Base-by-base conservation (phyloP, 2,888 invertebrate genomes). In the Julus scandinavius region DNA sequence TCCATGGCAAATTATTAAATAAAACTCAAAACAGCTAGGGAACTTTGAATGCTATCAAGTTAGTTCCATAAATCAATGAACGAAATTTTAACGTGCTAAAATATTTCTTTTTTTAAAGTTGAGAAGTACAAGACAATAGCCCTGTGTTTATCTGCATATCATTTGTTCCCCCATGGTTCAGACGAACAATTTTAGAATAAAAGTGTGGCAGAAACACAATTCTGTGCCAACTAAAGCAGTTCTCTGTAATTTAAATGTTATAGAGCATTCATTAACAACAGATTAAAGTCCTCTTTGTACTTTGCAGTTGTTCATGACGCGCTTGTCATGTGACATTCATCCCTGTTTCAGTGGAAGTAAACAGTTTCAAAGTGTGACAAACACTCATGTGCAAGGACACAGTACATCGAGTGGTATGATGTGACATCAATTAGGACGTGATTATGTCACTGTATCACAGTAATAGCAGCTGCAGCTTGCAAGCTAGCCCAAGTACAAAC, bases 381-480 rank as follows among this genome's bases (percentile, higher is more conserved):
- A 80, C 80, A 80, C 80, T 13, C 80, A 15, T 80, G 80, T 80
- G 80, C 38, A 80, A 80, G 38, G 80, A 80, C 80, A 11, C 80
- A 80, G 38, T 80, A 80, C 38, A 38, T 29, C 13, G 38, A 80
- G 80, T 80, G 80, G 29, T 38, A 80, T 80, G 38, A 80, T 80
- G 38, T 7, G 80, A 80, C 80, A 80, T 80, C 72, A 11, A 72
- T 20, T 20, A 72, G 6, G 63, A 29, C 0, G 20, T 20, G 63
- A 29, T 38, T 11, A 80, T 13, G 38, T 20, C 72, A 80, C 9
- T 38, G 80, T 38, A 80, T 13, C 80, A 45, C 0, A 45, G 45
- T 7, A 7, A 45, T 7, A 80, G 9, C 7, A 80, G 9, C 9
- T 72, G 29, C 38, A 80, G 38, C 1, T 38, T 80, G 5, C 29